Base-by-base conservation (phyloP, 2,113 vertebrate species). In the Lycocorax pyrrhopterus region DNA sequence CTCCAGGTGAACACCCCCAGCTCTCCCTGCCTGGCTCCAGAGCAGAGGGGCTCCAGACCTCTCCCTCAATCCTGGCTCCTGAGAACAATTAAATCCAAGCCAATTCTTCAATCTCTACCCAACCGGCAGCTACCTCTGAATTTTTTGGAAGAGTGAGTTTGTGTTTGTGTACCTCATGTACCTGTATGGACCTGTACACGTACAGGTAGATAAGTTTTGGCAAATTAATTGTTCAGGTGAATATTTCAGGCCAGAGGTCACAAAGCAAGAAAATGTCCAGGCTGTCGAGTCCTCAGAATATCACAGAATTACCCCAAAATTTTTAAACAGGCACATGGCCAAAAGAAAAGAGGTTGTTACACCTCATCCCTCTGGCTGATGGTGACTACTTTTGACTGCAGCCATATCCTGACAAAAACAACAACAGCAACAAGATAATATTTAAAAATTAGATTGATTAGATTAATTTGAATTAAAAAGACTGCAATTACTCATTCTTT, bases 171-270 rank as follows among this genome's bases (percentile, higher is more conserved):
- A 12, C 20, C 25, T 32, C 26, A 12, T 0, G 0, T 3, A 7
- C 0, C 7, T 47, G 1, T 11, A 16, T 6, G 39, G 30, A 4
- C 21, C 18, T 80, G 44, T 4, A 56, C 7, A 63, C 4, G 46
- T 16, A 16, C 3, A 37, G 23, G 37, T 41, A 76, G 49, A 4
- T 8, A 33, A 25, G 4, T 49, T 91, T 49, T 44, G 29, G 32
- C 3, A 87, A 44, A 56, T 47, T 5, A 72, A n/a, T n/a, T 83
- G 4, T 63, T 46, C 26, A 33, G 26, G 13, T 60, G 22, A 76
- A 47, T 18, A 10, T 69, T 74, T 84, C 43, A 71, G 17, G 25
- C 2, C 7, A 46, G 37, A 39, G 12, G 12, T 29, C 13, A n/a
- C 5, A 46, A 55, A 79, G 3, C 32, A 78, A 25, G 9, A 59